phyloP scores from a whole-genome alignment of 37 sponge, comb jelly and placozoan genomes.

The Hexactinellida sp. region DNA sequence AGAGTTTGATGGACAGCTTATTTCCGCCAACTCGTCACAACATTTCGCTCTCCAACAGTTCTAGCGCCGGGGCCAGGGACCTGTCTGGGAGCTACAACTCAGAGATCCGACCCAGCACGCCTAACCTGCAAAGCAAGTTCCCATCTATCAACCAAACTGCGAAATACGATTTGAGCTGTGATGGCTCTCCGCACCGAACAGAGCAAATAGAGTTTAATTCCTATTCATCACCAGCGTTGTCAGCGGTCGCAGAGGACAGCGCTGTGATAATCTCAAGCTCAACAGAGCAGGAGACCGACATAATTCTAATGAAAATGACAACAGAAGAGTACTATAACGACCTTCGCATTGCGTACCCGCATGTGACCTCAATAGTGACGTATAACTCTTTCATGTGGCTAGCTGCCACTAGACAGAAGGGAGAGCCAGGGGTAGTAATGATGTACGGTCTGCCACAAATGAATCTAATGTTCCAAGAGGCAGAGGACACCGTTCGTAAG shows the following conservation, averaged over 20 bases:
- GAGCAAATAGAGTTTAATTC: background rate
- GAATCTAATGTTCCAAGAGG: background rate
- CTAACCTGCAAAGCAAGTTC: background rate
- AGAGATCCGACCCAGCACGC: background rate
- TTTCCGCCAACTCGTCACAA: background rate
- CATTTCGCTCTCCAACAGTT: background rate
- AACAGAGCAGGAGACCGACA: background rate
- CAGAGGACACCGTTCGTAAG: background rate
- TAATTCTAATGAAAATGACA: background rate
- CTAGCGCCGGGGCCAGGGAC: background rate
- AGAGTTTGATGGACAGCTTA: background rate
- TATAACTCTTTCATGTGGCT: slow-evolving; percentile 6
- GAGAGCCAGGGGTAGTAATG: background rate
- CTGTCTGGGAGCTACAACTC: background rate
- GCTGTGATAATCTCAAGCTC: background rate
- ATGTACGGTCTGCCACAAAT: background rate
- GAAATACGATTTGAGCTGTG: background rate
- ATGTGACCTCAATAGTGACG: background rate
- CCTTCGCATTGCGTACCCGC: background rate
- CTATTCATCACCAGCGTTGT: background rate
- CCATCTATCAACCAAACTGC: background rate
- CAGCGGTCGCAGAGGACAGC: background rate
- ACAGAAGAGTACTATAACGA: background rate
- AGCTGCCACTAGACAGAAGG: background rate
- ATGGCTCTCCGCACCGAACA: background rate